A percentile compares a stretch with the other conserved stretches of the same genome.
phyloP scores from a whole-genome alignment of 2,797 vertebrate genomes.

The Paedocypris micromegethes region DNA sequence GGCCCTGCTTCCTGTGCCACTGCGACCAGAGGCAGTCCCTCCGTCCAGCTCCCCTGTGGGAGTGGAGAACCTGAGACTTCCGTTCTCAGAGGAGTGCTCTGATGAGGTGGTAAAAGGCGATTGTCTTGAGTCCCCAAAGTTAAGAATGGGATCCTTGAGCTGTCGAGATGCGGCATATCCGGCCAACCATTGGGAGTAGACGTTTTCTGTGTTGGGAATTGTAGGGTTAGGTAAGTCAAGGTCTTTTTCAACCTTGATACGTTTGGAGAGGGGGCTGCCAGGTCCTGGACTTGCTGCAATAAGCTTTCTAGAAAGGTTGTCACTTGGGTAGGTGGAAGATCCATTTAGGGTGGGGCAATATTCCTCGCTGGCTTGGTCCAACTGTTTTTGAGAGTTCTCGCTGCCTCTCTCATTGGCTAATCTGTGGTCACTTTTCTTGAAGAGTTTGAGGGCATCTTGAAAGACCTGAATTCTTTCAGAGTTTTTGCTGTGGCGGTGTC shows the following conservation, averaged over 20 bases:
- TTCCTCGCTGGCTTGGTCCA: constrained; percentile 79
- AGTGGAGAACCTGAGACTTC: constrained; percentile 96
- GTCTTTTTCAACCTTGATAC: constrained; percentile 98
- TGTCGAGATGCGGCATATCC: constrained; percentile 93
- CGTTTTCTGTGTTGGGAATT: constrained; percentile 93
- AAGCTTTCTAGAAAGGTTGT: constrained; percentile 86
- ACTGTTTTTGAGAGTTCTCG: constrained; percentile 82
- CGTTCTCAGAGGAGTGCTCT: constrained; percentile 96
- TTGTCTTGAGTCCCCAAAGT: constrained; percentile 96
- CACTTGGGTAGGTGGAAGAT: constrained; percentile 79
- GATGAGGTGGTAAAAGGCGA: constrained; percentile 96
- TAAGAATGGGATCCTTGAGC: constrained; percentile 97
- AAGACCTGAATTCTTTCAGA: constrained; percentile 80
- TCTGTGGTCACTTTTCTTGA: constrained; percentile 45
- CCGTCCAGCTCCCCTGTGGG: constrained; percentile 93
- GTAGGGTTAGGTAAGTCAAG: constrained; percentile 84
- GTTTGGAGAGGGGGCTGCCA: constrained; percentile 90
- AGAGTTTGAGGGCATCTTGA: constrained; percentile 74
- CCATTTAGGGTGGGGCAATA: constrained; percentile 74
- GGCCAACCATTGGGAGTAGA: constrained; percentile 96
- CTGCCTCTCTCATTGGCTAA: constrained; percentile 77
- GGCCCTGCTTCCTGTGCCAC: constrained; percentile 92
- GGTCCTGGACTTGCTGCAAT: constrained; percentile 84
- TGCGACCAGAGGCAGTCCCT: constrained; percentile 85
- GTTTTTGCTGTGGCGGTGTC: constrained; percentile 61